Conservation (phyloP, 2,797 vertebrate species). For the Perodicticus potto region DNA sequence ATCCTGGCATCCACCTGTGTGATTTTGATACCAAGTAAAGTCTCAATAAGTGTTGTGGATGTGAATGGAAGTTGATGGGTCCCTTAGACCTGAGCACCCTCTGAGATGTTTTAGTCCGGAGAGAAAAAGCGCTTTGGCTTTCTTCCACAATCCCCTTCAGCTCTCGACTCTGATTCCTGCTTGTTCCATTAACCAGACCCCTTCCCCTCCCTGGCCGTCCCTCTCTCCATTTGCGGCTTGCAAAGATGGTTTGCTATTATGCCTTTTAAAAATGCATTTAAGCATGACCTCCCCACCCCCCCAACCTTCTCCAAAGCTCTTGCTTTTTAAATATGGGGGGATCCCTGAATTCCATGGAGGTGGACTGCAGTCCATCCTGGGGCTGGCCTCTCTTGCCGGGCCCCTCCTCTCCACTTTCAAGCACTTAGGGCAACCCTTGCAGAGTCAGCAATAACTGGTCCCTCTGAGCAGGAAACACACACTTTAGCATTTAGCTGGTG, state of each 20-base stretch:
- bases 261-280: constrained; percentile 75
- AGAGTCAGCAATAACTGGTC: constrained; percentile 86
- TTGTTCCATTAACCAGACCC: constrained; percentile 52
- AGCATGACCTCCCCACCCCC: background rate
- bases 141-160: constrained; percentile 48
- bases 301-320: fast-evolving
- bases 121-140: constrained; percentile 72
- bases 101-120: constrained; percentile 79
- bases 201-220: background rate
- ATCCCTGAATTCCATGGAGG: constrained; percentile 16
- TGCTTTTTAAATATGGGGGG: constrained; percentile 54
- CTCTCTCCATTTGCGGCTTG: constrained; percentile 41
- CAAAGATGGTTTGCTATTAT: constrained; percentile 64
- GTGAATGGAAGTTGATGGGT: constrained; percentile 55
- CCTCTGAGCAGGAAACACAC: constrained; percentile 86
- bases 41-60: background rate
- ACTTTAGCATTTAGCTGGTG: constrained; percentile 86
- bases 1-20: background rate
- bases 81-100: constrained; percentile 76
- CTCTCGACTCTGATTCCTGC: constrained; percentile 78
- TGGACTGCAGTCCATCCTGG: constrained; percentile 15
- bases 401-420: constrained; percentile 77
- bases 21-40: constrained; percentile 10
- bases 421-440: constrained; percentile 86
- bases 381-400: constrained; percentile 65